Base-by-base conservation (phyloP, 2,888 invertebrate species). In the Noctuana brunneofusca region DNA sequence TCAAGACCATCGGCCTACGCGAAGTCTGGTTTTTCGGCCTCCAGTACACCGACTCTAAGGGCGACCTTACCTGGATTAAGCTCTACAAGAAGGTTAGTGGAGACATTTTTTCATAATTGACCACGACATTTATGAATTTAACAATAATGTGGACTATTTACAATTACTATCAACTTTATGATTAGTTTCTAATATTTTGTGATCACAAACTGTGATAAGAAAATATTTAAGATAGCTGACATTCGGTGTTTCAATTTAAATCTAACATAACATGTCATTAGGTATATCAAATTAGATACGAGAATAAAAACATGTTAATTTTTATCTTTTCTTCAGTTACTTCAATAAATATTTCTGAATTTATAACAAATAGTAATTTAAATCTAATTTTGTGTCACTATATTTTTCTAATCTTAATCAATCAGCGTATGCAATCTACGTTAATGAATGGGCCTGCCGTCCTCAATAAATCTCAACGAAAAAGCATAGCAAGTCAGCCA, bases 21-120 rank as follows among this genome's bases (percentile, higher is more conserved):
- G 99, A 99, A 92, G 98, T 99, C 75, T 99, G 99, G 99, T 99
- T 99, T 93, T 99, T 99, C 91, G 99, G 99, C 65, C 95, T 99
- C 67, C 99, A 99, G 92, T 99, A 99, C 92, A 97, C 97, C 73
- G 99, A 99, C 92, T 97, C 97, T 81, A 99, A 99, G 92, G 98
- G 98, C 59, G 98, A 98, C 86, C 94, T 97, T 75, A 99, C 99
- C 64, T 99, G 99, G 99, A 96, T 99, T 83, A 99, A 99, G 92
- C 94, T 99, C 68, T 99, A 99, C 92, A 99, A 99, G 94, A 99
- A 99, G 97, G 99, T 99, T 94, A 92, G 93, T 85, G 50, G 24
- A 41, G 41, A 18, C 16, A 12, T 22, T 27, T 27, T 30, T 20
- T 18, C 20, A 16, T 24, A 20, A 8, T 4, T 5, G 9, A 16